phyloP scores from a whole-genome alignment of 2,797 vertebrate genomes.

The Falco columbarius region DNA sequence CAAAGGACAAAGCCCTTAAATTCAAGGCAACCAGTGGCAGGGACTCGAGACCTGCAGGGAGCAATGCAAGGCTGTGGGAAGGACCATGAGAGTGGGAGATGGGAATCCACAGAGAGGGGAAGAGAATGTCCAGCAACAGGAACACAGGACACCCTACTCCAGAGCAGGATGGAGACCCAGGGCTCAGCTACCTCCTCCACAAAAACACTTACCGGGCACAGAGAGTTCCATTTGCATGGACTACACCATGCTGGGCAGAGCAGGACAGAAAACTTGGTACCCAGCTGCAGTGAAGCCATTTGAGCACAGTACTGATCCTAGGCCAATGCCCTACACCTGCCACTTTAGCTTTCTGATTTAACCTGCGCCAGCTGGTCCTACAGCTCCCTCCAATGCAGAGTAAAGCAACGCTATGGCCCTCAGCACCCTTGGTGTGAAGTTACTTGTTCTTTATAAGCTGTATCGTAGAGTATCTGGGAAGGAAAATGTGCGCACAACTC shows the following conservation, averaged over 20 bases:
- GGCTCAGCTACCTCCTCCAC: neutral
- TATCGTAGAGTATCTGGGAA: neutral
- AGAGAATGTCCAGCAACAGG: neutral
- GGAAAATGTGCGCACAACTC: neutral
- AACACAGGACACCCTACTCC: neutral
- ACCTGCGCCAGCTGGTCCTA: neutral
- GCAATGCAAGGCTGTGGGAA: neutral
- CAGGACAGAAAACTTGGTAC: neutral
- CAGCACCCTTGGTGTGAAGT: neutral
- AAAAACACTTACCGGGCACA: neutral
- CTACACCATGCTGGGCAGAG: fast-evolving
- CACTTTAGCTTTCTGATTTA: neutral
- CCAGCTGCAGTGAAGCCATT: neutral
- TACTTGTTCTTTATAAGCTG: neutral
- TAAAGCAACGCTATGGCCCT: neutral
- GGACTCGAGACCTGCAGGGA: neutral
- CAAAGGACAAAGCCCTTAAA: neutral
- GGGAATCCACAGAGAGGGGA: neutral
- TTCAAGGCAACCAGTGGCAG: neutral
- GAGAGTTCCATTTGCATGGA: fast-evolving
- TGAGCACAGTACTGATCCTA: neutral
- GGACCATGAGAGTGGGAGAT: neutral
- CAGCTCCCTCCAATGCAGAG: neutral
- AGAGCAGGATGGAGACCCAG: neutral
- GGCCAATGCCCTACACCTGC: neutral